These are phyloP conservation scores for Dimorphilus gyrociliatus DNA, from an alignment of 2,888 invertebrate species.

Conservation along the genomic window DNA sequence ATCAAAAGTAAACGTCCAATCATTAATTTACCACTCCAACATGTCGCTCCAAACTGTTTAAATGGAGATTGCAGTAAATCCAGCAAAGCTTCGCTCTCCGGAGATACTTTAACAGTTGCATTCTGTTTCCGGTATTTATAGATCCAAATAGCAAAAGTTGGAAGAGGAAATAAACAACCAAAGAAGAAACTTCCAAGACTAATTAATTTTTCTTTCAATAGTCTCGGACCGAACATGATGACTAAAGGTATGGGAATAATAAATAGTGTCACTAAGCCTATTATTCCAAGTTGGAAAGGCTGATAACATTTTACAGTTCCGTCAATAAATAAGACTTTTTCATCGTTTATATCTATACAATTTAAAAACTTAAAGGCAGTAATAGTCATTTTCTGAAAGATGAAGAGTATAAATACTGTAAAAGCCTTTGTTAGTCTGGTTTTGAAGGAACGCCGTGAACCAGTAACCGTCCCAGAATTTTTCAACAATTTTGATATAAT, in stretches of 20 bases:
- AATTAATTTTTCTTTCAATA: slow-evolving; percentile 7
- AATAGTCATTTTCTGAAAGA: slow-evolving; percentile 11
- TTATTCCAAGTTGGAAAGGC: slow-evolving; percentile 6
- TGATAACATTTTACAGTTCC: slow-evolving; percentile 9
- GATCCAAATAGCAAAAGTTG: slow-evolving; percentile 9
- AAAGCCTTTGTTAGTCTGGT: slow-evolving; percentile 9
- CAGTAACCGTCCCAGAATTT: too few species aligned
- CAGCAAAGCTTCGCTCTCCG: slow-evolving; percentile 5
- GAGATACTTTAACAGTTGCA: too few species aligned
- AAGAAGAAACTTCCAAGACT: slow-evolving; percentile 9
- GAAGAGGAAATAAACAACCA: slow-evolving; percentile 11
- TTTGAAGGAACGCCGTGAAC: too few species aligned
- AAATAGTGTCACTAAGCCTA: slow-evolving; percentile 8
- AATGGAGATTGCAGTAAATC: slow-evolving; percentile 7
- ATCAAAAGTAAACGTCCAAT: slow-evolving; percentile 10
- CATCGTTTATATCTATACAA: slow-evolving; percentile 10
- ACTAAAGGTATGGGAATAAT: slow-evolving; percentile 11
- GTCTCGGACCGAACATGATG: slow-evolving; percentile 10
- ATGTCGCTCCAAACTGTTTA: slow-evolving; percentile 7
- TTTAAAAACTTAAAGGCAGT: slow-evolving; percentile 12
- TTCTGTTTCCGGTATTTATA: too few species aligned
- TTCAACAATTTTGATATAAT: too few species aligned
- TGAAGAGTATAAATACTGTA: slow-evolving; percentile 10
- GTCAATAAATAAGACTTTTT: slow-evolving; percentile 12
- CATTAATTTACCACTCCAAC: slow-evolving; percentile 14